Conservation (phyloP, 2,797 vertebrate species). For the Helicolenus hilgendorfi region DNA sequence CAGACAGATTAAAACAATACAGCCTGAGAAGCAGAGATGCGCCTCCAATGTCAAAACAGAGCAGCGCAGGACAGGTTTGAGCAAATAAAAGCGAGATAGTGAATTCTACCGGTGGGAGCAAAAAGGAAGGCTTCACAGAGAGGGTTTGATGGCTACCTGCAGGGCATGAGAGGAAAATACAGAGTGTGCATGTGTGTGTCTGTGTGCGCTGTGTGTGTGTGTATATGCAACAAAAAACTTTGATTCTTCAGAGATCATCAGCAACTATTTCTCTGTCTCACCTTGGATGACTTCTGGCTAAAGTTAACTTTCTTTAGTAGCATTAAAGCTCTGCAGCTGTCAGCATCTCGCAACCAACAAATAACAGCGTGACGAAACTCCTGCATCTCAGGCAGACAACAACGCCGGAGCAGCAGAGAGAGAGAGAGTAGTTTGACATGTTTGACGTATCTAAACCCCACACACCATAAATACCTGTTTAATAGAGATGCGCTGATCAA, state of each 20-base stretch:
- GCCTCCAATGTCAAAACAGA: conserved; percentile 44
- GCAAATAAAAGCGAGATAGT: conserved; percentile 55
- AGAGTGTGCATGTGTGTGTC: conserved; percentile 7
- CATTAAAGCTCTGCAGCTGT: conserved; percentile 14
- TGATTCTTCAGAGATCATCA: conserved; percentile 50
- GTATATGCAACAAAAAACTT: conserved; percentile 8
- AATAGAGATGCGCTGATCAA: background rate
- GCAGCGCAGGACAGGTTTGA: conserved; percentile 28
- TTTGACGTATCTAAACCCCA: background rate
- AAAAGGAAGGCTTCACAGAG: conserved; percentile 52
- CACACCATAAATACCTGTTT: background rate
- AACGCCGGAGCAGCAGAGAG: background rate
- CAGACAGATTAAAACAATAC: conserved; percentile 52
- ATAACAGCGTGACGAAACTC: background rate
- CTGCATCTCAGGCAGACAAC: background rate
- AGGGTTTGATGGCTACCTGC: conserved; percentile 64
- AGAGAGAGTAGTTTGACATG: background rate
- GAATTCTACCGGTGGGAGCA: conserved; percentile 49
- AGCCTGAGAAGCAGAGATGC: conserved; percentile 42
- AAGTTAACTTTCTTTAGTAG: conserved; percentile 60
- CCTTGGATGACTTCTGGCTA: conserved; percentile 55
- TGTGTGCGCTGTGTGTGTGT: background rate
- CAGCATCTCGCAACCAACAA: conserved; percentile 4
- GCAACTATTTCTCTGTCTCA: conserved; percentile 35
- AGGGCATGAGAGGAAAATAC: conserved; percentile 47